These are phyloP conservation scores for Discoglossus pictus DNA, from an alignment of 2,797 vertebrate genomes.

Conservation along the genomic window DNA sequence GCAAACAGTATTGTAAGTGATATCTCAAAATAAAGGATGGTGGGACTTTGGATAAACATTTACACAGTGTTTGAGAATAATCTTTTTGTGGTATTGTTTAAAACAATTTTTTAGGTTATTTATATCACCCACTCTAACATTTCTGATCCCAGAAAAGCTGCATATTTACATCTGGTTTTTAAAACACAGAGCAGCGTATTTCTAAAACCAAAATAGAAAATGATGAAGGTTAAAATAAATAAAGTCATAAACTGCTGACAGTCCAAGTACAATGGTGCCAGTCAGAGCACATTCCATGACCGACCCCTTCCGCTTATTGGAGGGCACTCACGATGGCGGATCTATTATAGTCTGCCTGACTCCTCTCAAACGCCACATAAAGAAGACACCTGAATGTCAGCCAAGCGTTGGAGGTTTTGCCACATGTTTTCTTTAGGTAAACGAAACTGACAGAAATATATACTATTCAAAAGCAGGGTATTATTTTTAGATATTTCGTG, in stretches of 20 bases:
- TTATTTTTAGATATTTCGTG: constrained; percentile 18
- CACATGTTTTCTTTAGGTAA: constrained; percentile 8
- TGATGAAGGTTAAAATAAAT: constrained; percentile 19
- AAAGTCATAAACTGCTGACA: constrained; percentile 18
- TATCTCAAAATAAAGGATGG: no score
- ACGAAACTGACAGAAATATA: background rate
- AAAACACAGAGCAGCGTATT: background rate
- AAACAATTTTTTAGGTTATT: no score
- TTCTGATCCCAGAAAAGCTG: background rate
- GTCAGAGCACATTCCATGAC: background rate
- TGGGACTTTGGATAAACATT: no score
- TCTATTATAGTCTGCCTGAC: background rate
- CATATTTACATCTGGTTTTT: background rate
- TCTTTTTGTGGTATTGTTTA: no score
- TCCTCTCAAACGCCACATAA: background rate
- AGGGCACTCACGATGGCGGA: background rate
- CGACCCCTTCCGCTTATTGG: background rate
- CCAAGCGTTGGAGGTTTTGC: no score
- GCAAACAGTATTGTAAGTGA: no score
- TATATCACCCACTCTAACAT: constrained; percentile 1
- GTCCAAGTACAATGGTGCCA: background rate
- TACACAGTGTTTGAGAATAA: no score
- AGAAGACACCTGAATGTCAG: no score
- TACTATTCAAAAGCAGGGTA: background rate
- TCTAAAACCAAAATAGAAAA: constrained; percentile 5